Evolutionary conservation across 2,888 invertebrate species (phyloP).

Genomic region (Microctonus brassicae): DNA sequence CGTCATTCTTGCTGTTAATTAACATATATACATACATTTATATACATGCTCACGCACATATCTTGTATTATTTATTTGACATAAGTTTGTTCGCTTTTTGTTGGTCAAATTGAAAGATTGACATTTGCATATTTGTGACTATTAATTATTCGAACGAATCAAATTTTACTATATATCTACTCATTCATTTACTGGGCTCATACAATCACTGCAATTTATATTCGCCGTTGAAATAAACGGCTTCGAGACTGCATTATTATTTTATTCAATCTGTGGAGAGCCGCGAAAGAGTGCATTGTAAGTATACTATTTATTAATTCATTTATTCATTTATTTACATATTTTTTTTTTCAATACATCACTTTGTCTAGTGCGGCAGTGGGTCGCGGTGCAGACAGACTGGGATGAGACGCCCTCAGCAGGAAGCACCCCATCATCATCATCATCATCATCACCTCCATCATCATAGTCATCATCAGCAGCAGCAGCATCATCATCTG

Average conservation of each 20-base stretch:
- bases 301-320: slow-evolving; percentile 51
- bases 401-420: slow-evolving; percentile 70
- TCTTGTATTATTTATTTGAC: not conserved
- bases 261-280: slow-evolving; percentile 70
- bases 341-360: not conserved
- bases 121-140: not conserved
- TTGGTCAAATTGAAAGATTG: not conserved
- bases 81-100: not conserved
- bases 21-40: too few relatives aligned
- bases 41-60: too few relatives aligned
- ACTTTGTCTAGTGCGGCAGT: slow-evolving; percentile 63
- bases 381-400: slow-evolving; percentile 68
- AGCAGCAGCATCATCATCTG: slow-evolving; percentile 43
- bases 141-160: slow-evolving; percentile 14
- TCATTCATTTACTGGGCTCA: too few relatives aligned
- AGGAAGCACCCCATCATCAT: slow-evolving; percentile 60
- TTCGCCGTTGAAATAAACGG: slow-evolving; percentile 46
- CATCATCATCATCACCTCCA: slow-evolving; percentile 40
- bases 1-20: not conserved
- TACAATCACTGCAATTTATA: not conserved
- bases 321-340: not conserved
- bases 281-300: slow-evolving; percentile 71
- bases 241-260: slow-evolving; percentile 60
- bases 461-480: too few relatives aligned
- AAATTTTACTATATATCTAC: slow-evolving; percentile 9